phyloP scores from a whole-genome alignment of 2,888 invertebrate genomes.

The Vesta saturnalis region DNA sequence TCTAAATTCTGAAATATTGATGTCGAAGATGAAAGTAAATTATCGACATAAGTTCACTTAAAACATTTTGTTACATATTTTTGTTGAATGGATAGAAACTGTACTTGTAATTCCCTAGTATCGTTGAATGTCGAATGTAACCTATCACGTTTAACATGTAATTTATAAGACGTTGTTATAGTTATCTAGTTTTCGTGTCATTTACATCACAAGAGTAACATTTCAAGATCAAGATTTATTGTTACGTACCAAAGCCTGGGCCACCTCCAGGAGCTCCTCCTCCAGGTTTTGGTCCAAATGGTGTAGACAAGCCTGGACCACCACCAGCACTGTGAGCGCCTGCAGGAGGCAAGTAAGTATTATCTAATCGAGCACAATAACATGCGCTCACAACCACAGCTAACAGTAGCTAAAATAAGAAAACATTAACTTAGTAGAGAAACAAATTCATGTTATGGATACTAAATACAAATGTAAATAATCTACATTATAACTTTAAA shows the following conservation, averaged over 20 bases:
- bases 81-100: conserved; percentile 28
- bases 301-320: conserved; percentile 60
- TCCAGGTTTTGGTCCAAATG: conserved; percentile 53
- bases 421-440: too few relatives aligned
- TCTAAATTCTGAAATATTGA: conserved; percentile 27
- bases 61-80: conserved; percentile 28
- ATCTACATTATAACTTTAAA: too few relatives aligned
- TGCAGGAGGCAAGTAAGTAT: conserved; percentile 68
- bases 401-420: conserved; percentile 54
- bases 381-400: conserved; percentile 61
- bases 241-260: conserved; percentile 32
- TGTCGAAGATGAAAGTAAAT: conserved; percentile 33
- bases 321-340: conserved; percentile 63
- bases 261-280: conserved; percentile 48
- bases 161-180: conserved; percentile 21
- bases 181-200: conserved; percentile 5
- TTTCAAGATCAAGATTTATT: neutral
- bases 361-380: conserved; percentile 66
- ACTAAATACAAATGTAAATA: too few relatives aligned
- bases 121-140: conserved; percentile 26
- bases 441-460: neutral
- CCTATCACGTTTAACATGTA: conserved; percentile 40
- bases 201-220: neutral
- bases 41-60: conserved; percentile 17
- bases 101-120: neutral